Conservation (phyloP, 2,113 vertebrate species). For the Poeciliopsis retropinna region DNA sequence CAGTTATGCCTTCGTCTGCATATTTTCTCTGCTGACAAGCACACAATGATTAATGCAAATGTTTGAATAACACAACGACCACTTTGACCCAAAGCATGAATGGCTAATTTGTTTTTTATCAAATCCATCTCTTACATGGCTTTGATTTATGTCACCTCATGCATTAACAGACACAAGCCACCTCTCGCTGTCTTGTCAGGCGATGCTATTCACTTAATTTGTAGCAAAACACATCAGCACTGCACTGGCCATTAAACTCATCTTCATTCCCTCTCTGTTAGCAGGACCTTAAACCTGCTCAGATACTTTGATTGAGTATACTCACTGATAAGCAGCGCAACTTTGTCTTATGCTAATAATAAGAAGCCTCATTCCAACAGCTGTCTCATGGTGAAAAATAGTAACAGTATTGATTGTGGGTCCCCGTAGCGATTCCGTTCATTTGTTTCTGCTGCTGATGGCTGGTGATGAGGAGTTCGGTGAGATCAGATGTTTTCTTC, state of each 20-base stretch:
- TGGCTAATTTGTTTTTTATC: slow-evolving; percentile 59
- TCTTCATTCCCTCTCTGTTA: slow-evolving; percentile 22
- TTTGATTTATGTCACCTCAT: slow-evolving; percentile 59
- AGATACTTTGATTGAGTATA: slow-evolving; percentile 1
- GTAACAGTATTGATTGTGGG: slow-evolving; percentile 59
- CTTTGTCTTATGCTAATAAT: slow-evolving; percentile 19
- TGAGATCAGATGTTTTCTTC: slow-evolving; percentile 61
- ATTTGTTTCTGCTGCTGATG: slow-evolving; percentile 56
- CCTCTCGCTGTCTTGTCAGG: slow-evolving; percentile 29
- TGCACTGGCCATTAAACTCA: slow-evolving; percentile 2
- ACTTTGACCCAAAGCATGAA: slow-evolving; percentile 55
- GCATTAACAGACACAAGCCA: slow-evolving; percentile 37
- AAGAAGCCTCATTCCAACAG: slow-evolving; percentile 19
- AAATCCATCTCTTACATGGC: slow-evolving; percentile 29
- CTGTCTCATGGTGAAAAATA: slow-evolving; percentile 40
- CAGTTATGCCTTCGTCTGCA: slow-evolving; percentile 5
- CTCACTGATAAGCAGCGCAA: slow-evolving; percentile 3
- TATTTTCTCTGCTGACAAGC: slow-evolving; percentile 28
- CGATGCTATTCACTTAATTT: slow-evolving; percentile 53
- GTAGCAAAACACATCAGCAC: slow-evolving; percentile 20
- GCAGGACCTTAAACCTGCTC: neutral
- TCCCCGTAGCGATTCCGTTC: slow-evolving; percentile 54
- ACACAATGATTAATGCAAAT: slow-evolving; percentile 57
- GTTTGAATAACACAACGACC: slow-evolving; percentile 59
- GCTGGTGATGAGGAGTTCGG: slow-evolving; percentile 54